Evolutionary conservation across 2,113 vertebrate genomes (phyloP).

Genomic region (Chinchilla lanigera): DNA sequence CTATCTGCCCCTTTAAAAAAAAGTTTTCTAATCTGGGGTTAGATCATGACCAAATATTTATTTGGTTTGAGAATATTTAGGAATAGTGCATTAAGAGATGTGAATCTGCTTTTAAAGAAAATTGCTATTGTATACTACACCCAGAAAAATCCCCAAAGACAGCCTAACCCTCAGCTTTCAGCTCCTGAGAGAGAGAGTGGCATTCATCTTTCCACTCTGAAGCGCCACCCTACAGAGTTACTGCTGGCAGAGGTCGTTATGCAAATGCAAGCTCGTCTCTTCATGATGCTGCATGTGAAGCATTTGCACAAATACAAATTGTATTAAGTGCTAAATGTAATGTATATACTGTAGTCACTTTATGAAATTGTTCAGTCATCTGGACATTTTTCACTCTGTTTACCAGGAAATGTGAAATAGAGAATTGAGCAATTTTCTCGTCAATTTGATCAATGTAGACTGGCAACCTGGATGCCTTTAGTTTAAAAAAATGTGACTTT

Average conservation of each 20-base stretch:
- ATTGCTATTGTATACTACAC: background rate
- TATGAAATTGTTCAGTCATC: slow-evolving; percentile 57
- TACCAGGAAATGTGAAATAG: slow-evolving; percentile 71
- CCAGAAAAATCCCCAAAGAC: background rate
- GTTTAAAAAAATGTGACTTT: background rate
- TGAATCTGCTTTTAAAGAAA: background rate
- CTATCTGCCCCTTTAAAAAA: background rate
- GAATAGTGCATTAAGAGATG: background rate
- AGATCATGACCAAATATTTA: background rate
- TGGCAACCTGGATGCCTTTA: slow-evolving; percentile 33
- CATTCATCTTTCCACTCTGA: slow-evolving; percentile 37
- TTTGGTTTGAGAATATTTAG: slow-evolving; percentile 46
- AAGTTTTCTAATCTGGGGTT: background rate
- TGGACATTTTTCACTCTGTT: slow-evolving; percentile 65
- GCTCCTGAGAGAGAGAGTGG: background rate
- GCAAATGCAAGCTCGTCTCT: slow-evolving; percentile 20
- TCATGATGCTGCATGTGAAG: background rate
- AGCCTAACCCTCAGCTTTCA: background rate
- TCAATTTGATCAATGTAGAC: slow-evolving; percentile 67
- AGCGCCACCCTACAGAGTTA: background rate
- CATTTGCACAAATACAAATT: slow-evolving; percentile 32
- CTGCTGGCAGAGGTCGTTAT: slow-evolving; percentile 4
- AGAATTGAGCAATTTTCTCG: slow-evolving; percentile 73
- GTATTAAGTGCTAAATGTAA: slow-evolving; percentile 10
- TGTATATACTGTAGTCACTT: slow-evolving; percentile 41